Evolutionary conservation across 2,113 vertebrate genomes (phyloP).

Genomic region (Microcebus murinus): DNA sequence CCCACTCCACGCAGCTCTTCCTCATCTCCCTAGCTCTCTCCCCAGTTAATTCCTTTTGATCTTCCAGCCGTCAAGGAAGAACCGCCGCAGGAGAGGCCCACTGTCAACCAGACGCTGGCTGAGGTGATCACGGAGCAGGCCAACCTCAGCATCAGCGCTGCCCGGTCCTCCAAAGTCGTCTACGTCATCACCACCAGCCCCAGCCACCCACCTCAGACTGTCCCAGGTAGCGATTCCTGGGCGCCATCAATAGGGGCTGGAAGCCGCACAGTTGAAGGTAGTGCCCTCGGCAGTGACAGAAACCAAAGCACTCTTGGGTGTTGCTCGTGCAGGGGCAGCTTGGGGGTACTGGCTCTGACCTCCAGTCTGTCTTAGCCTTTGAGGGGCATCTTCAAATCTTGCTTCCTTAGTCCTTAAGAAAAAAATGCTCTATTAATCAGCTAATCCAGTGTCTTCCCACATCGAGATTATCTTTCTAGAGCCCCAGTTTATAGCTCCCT

Average conservation of each 20-base stretch:
- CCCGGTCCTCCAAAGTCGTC: constrained; percentile 92
- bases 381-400: neutral
- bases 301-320: neutral
- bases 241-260: neutral
- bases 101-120: constrained; percentile 85
- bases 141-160: constrained; percentile 90
- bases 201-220: constrained; percentile 90
- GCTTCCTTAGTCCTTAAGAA: neutral
- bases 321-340: neutral
- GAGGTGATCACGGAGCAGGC: constrained; percentile 89
- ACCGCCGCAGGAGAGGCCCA: constrained; percentile 80
- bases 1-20: neutral
- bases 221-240: constrained; percentile 90
- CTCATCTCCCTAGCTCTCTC: neutral
- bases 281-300: neutral
- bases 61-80: constrained; percentile 88
- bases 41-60: neutral
- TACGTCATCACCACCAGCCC: constrained; percentile 98
- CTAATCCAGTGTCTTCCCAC: neutral
- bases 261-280: constrained; percentile 31
- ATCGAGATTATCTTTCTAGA: neutral
- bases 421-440: neutral
- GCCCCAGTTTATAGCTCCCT: neutral
- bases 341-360: neutral
- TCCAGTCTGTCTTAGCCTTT: neutral